Base-by-base conservation (phyloP, 2,797 vertebrate species). In the Champsocephalus esox region DNA sequence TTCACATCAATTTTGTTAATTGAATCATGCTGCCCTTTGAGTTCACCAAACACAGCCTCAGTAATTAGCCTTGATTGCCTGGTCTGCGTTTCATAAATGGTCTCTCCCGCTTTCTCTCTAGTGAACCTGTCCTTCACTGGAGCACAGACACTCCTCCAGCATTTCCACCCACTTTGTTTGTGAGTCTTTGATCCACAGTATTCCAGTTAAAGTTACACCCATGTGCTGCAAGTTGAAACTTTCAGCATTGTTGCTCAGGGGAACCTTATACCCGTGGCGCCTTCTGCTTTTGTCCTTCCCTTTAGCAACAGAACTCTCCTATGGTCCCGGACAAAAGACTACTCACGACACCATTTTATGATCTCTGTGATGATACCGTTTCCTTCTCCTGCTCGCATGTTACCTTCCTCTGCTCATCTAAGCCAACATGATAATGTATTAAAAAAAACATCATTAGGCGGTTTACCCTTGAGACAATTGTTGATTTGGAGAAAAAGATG, bases 191-290 rank as follows among this genome's bases (percentile, higher is more conserved):
- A 93, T 94, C 92, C 90, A 83, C 93, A 86, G 80, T 85, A 94
- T 94, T 94, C 90, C 88, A 94, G 92, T 93, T 94, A 93, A 93
- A 93, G 93, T 93, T 94, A 93, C 93, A 94, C 93, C 93, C 94
- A 93, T 92, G 92, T 75, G 90, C 92, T 94, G 94, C 92, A 95
- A 95, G 93, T 92, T 91, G 93, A 95, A 95, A 94, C 93, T 94
- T 93, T 92, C 87, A 81, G 90, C 88, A 93, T 95, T 95, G 93
- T 95, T 86, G 92, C 92, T 89, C 84, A 61, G 92, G 89, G 93
- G 91, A 94, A 94, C 93, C 86, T 94, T 94, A 94, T 95, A 94
- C 92, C 91, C 93, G 93, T 94, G 93, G 93, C 89, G 93, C 92
- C 92, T 92, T 92, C 85, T 93, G 89, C 92, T 91, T 94, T 94